A percentile compares a stretch with the other conserved stretches of the same genome.
Evolutionary conservation across 1,140 invertebrate genomes (phyloP).

Genomic region (Drosophila pruinosa): DNA sequence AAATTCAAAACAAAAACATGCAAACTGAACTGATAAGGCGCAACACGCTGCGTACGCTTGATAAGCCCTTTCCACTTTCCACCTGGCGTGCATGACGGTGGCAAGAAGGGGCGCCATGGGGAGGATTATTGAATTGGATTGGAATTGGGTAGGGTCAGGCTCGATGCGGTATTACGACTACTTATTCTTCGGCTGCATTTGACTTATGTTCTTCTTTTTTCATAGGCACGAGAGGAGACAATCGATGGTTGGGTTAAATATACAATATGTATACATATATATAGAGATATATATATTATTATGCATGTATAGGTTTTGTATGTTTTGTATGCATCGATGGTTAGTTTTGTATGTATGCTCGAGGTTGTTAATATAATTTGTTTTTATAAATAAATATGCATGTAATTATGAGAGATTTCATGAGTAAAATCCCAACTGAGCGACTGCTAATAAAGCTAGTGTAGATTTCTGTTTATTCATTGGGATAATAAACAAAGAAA

Average conservation of each 20-base stretch:
- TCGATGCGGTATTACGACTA: background rate
- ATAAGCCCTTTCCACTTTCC: constrained; percentile 28
- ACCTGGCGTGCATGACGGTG: background rate
- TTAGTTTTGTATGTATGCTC: constrained; percentile 5
- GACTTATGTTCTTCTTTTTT: background rate
- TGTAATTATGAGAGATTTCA: constrained; percentile 8
- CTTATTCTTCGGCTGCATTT: background rate
- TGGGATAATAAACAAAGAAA: no score
- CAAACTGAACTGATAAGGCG: constrained; percentile 2
- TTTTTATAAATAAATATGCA: constrained; percentile 26
- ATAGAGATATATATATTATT: constrained; percentile 9
- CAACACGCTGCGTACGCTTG: constrained; percentile 15
- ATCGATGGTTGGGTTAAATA: constrained; percentile 24
- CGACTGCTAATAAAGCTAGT: background rate
- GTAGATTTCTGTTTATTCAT: background rate
- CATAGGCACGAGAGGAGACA: background rate
- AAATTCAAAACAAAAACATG: background rate
- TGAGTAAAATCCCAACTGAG: background rate
- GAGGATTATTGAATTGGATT: background rate
- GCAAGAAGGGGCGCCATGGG: no score
- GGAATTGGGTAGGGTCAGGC: constrained; percentile 16
- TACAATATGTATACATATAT: constrained; percentile 19
- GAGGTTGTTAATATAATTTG: constrained; percentile 4
- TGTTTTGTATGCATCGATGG: constrained; percentile 31
- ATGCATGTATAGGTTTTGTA: constrained; percentile 12